These are phyloP conservation scores for Pristionchus entomophagus DNA, from an alignment of 2,888 invertebrate genomes.

Conservation along the genomic window DNA sequence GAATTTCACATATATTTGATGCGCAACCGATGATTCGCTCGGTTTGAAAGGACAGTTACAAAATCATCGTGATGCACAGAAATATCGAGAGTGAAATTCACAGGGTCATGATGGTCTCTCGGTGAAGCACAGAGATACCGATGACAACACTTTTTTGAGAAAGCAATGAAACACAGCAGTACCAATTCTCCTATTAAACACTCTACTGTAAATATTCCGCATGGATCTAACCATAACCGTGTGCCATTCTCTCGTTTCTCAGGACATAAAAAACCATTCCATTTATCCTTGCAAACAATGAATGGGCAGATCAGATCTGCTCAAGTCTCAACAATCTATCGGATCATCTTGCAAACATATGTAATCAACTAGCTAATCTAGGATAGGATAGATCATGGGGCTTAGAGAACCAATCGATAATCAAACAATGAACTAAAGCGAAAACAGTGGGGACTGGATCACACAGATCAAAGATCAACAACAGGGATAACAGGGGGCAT, in stretches of 20 bases:
- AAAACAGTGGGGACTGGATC: background rate
- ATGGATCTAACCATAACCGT: background rate
- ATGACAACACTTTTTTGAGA: too few species aligned
- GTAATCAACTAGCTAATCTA: slow-evolving; percentile 16
- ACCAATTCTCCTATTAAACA: too few species aligned
- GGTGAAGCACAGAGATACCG: too few species aligned
- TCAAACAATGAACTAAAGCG: slow-evolving; percentile 11
- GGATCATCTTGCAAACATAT: slow-evolving; percentile 17
- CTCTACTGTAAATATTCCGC: background rate
- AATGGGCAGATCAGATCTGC: slow-evolving; percentile 38
- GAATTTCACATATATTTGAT: too few species aligned
- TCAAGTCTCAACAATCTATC: background rate
- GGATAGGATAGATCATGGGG: background rate
- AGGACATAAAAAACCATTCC: background rate
- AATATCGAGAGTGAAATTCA: too few species aligned
- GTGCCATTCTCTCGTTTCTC: background rate
- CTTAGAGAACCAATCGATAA: background rate
- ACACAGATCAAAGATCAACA: slow-evolving; percentile 5
- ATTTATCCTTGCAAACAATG: slow-evolving; percentile 14
- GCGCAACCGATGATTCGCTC: too few species aligned
- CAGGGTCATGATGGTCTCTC: too few species aligned
- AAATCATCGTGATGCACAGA: too few species aligned
- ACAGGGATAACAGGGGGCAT: background rate
- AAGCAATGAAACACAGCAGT: too few species aligned
- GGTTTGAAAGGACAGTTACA: too few species aligned